Percentiles rank a stretch among this genome's conserved stretches.
Evolutionary conservation across 2,113 vertebrate genomes (phyloP).

Genomic region (Donacobius atricapilla): DNA sequence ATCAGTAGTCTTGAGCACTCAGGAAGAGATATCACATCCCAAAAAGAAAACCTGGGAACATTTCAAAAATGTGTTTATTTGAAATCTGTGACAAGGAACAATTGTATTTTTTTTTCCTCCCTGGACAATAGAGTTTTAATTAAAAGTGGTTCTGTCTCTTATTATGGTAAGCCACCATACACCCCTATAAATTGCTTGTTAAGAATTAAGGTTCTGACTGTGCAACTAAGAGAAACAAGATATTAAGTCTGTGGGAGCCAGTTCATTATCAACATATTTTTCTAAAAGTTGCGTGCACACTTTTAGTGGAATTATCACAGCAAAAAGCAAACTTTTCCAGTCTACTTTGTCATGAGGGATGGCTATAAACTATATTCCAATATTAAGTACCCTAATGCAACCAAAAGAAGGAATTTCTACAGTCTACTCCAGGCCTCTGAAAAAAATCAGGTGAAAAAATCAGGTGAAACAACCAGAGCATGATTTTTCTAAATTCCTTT

Average conservation of each 20-base stretch:
- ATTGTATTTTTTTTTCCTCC: neutral
- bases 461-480: neutral
- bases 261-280: neutral
- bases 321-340: neutral
- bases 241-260: neutral
- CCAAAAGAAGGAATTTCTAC: neutral
- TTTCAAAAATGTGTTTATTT: conserved; percentile 30
- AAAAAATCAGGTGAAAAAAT: neutral
- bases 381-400: neutral
- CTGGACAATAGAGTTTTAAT: conserved; percentile 4
- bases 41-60: conserved; percentile 1
- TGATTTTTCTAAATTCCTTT: neutral
- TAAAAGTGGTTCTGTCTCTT: neutral
- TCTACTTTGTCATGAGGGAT: neutral
- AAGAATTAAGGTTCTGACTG: neutral
- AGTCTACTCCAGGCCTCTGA: neutral
- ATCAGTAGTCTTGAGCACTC: neutral
- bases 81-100: neutral
- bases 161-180: neutral
- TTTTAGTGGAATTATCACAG: too few relatives aligned
- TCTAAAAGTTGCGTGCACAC: too few relatives aligned
- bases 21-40: conserved; percentile 28
- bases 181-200: neutral
- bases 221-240: neutral
- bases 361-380: neutral